A percentile compares a stretch with the other conserved stretches of the same genome.
Evolutionary conservation across 1,140 invertebrate genomes (phyloP).

Genomic region (Apolygus lucorum): DNA sequence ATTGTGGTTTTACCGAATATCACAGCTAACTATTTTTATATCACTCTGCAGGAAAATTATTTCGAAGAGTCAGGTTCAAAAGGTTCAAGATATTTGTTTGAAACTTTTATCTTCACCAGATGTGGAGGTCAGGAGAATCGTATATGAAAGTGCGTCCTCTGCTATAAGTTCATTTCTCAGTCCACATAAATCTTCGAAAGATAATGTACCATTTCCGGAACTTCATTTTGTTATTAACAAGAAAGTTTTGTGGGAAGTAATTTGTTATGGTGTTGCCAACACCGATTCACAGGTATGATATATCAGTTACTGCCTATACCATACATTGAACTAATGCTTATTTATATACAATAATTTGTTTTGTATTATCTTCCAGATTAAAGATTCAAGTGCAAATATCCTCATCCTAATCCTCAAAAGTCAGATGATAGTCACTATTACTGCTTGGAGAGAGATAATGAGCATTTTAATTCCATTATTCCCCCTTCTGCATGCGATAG

Average conservation of each 20-base stretch:
- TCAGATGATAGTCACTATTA: constrained; percentile 47
- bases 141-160: background rate
- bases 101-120: background rate
- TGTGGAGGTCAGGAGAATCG: background rate
- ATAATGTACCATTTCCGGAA: constrained; percentile 38
- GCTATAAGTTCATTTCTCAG: background rate
- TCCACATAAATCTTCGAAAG: background rate
- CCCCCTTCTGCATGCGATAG: constrained; percentile 44
- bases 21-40: too few relatives aligned
- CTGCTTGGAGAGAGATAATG: constrained; percentile 48
- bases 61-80: background rate
- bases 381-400: constrained; percentile 48
- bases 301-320: too few relatives aligned
- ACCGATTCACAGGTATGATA: constrained; percentile 38
- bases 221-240: constrained; percentile 46
- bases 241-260: constrained; percentile 51
- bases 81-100: background rate
- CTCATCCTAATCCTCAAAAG: constrained; percentile 52
- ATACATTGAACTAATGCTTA: too few relatives aligned
- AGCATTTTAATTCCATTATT: constrained; percentile 47
- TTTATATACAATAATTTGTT: background rate
- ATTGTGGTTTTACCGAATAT: too few relatives aligned
- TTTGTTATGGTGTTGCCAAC: constrained; percentile 48
- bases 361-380: constrained; percentile 41
- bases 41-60: background rate